These are phyloP conservation scores for Argya squamiceps DNA, from an alignment of 2,797 vertebrate genomes.

Conservation along the genomic window DNA sequence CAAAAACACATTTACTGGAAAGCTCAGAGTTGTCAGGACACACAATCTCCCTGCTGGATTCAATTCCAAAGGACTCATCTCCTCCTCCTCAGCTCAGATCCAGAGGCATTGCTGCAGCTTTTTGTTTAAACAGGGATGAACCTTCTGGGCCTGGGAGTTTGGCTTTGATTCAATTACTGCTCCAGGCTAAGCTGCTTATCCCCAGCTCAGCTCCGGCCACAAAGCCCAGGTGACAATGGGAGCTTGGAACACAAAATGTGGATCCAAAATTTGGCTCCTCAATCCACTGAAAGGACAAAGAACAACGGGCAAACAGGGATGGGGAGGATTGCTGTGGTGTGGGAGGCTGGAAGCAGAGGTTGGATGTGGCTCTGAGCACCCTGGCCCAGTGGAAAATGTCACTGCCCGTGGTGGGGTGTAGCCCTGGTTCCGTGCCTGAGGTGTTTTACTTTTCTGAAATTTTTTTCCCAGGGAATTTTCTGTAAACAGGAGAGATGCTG, in stretches of 20 bases:
- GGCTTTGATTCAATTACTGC: slow-evolving; percentile 31
- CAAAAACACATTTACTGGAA: not conserved
- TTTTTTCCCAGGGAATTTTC: too few species aligned
- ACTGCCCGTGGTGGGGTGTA: too few species aligned
- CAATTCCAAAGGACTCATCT: not conserved
- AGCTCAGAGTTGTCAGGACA: not conserved
- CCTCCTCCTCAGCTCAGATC: not conserved
- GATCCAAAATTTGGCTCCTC: not conserved
- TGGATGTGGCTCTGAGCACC: not conserved
- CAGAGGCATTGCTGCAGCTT: not conserved
- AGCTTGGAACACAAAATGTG: not conserved
- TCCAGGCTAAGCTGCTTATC: not conserved
- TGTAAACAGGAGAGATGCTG: too few species aligned
- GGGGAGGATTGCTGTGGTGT: not conserved
- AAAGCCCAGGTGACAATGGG: not conserved
- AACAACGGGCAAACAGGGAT: fast-evolving
- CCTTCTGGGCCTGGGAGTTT: slow-evolving; percentile 23
- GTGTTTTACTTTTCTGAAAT: too few species aligned
- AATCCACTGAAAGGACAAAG: not conserved
- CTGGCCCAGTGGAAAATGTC: not conserved
- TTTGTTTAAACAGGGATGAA: slow-evolving; percentile 27
- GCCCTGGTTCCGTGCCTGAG: too few species aligned
- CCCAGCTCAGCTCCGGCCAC: not conserved
- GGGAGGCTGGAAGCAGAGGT: too few species aligned
- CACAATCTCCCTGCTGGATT: not conserved